These are phyloP conservation scores for Drosophila ochracea DNA, from an alignment of 2,888 invertebrate genomes.

Conservation along the genomic window DNA sequence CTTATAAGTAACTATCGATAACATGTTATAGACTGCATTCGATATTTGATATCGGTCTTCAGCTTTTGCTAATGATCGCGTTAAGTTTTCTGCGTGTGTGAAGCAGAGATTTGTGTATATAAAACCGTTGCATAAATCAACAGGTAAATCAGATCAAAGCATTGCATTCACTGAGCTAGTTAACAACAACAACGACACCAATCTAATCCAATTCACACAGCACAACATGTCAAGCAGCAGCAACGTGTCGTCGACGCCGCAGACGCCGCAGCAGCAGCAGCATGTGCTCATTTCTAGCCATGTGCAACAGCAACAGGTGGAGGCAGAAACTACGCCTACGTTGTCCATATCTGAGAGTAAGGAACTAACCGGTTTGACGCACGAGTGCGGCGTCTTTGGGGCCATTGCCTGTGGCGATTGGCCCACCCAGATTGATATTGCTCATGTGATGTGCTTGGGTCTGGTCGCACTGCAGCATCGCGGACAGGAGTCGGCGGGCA, in stretches of 20 bases:
- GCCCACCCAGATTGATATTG: conserved; percentile 96
- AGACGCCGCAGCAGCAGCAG: conserved; percentile 26
- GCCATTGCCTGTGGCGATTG: conserved; percentile 96
- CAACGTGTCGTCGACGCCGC: conserved; percentile 49
- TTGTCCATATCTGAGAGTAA: conserved; percentile 67
- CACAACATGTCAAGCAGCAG: conserved; percentile 50
- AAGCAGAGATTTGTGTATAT: conserved; percentile 64
- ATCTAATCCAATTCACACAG: conserved; percentile 14
- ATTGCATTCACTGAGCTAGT: conserved; percentile 32
- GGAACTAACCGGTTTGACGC: conserved; percentile 89
- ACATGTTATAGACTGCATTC: conserved; percentile 7
- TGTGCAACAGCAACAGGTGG: conserved; percentile 60
- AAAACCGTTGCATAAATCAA: conserved; percentile 73
- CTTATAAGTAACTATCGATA: conserved; percentile 37
- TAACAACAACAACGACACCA: conserved; percentile 17
- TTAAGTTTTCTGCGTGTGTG: conserved; percentile 46
- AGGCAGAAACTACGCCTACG: conserved; percentile 39
- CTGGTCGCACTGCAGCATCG: conserved; percentile 97
- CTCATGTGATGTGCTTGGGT: conserved; percentile 96
- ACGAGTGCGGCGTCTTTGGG: conserved; percentile 98
- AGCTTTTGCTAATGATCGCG: conserved; percentile 54
- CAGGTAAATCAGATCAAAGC: conserved; percentile 65
- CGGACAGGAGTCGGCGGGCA: conserved; percentile 99
- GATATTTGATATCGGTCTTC: conserved; percentile 36
- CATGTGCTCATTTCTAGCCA: conserved; percentile 58